phyloP scores from a whole-genome alignment of 2,113 vertebrate species.

The Tonatia bakeri region DNA sequence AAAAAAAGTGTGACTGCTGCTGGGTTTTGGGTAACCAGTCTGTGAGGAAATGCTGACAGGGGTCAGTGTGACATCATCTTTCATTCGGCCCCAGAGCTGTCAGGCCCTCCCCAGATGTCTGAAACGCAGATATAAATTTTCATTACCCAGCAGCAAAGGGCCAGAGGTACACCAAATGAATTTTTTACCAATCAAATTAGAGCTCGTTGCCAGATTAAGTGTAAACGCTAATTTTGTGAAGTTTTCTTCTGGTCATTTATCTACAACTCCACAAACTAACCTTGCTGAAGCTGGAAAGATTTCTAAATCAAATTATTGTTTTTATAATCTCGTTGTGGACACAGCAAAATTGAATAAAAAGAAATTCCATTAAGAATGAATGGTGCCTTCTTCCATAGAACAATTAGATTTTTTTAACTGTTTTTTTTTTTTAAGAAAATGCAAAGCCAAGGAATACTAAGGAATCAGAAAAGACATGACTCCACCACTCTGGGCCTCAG shows the following conservation, averaged over 20 bases:
- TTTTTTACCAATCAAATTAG: slow-evolving; percentile 92
- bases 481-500: not conserved
- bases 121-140: slow-evolving; percentile 91
- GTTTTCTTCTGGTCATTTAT: slow-evolving; percentile 89
- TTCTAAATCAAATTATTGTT: slow-evolving; percentile 84
- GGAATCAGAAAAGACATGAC: slow-evolving; percentile 6
- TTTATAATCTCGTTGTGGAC: slow-evolving; percentile 83
- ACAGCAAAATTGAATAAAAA: slow-evolving; percentile 82
- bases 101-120: slow-evolving; percentile 89
- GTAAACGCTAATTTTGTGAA: slow-evolving; percentile 90
- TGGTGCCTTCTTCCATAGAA: slow-evolving; percentile 72
- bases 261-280: slow-evolving; percentile 80
- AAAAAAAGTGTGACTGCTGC: slow-evolving; percentile 79
- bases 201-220: slow-evolving; percentile 87
- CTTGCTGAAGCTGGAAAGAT: slow-evolving; percentile 80
- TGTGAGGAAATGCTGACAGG: slow-evolving; percentile 88
- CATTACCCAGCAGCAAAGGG: slow-evolving; percentile 89
- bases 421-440: slow-evolving; percentile 64
- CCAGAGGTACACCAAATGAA: slow-evolving; percentile 90
- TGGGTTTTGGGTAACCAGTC: slow-evolving; percentile 89
- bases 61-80: slow-evolving; percentile 91
- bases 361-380: slow-evolving; percentile 80
- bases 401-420: slow-evolving; percentile 52
- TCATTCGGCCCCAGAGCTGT: slow-evolving; percentile 92
- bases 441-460: slow-evolving; percentile 64